Percentiles rank a stretch among this genome's conserved stretches.
Evolutionary conservation across 35 echinoderm and acorn worm species (phyloP).

Genomic region (Diadema setosum): DNA sequence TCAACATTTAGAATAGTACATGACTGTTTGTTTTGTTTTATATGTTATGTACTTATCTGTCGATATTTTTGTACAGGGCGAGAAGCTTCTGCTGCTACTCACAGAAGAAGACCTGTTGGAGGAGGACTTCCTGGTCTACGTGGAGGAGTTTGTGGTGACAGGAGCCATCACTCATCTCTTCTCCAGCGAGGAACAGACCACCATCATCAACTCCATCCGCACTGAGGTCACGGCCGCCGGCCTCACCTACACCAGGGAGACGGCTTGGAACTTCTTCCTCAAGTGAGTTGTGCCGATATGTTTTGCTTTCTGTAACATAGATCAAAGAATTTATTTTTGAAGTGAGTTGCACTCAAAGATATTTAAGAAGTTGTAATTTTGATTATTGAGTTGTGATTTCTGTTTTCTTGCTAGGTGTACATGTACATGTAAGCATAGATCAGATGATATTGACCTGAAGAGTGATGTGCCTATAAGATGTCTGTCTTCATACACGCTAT

Average conservation of each 20-base stretch:
- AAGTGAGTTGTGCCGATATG: constrained; percentile 89
- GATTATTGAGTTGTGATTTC: too few species aligned
- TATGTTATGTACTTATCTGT: background rate
- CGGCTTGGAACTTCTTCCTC: constrained; percentile 96
- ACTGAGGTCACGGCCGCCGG: constrained; percentile 92
- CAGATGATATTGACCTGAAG: too few species aligned
- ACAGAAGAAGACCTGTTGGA: constrained; percentile 81
- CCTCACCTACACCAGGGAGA: constrained; percentile 93
- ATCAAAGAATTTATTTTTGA: too few species aligned
- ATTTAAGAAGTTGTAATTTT: too few species aligned
- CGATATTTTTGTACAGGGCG: constrained; percentile 49
- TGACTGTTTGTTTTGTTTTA: background rate
- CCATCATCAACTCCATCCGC: constrained; percentile 95
- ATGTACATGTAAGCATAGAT: too few species aligned
- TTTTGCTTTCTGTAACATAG: too few species aligned
- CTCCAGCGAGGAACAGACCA: constrained; percentile 84
- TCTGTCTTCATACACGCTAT: too few species aligned
- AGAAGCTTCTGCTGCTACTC: constrained; percentile 87
- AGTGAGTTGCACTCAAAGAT: too few species aligned
- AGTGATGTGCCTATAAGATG: too few species aligned
- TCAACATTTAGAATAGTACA: too few species aligned
- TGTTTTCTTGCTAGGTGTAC: too few species aligned
- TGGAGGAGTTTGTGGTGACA: constrained; percentile 96
- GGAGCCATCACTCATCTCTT: constrained; percentile 98
- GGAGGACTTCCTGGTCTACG: constrained; percentile 85